These are phyloP conservation scores for Diachasmimorpha longicaudata DNA, from an alignment of 1,140 invertebrate genomes.

Conservation along the genomic window DNA sequence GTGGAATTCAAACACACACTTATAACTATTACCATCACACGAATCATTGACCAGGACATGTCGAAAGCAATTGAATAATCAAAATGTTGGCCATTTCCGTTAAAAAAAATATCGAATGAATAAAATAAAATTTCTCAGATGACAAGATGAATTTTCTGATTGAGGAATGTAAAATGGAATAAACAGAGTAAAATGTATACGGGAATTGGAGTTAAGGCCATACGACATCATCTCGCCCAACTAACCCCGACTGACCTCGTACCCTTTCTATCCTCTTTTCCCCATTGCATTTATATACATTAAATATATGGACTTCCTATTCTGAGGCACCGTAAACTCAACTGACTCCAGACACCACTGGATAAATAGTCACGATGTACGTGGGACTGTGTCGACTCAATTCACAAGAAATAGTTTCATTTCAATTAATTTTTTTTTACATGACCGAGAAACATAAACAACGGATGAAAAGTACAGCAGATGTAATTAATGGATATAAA, in stretches of 20 bases:
- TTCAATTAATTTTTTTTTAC: not conserved
- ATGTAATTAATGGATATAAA: too few relatives aligned
- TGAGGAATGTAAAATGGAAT: not conserved
- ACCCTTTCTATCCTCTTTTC: slow-evolving; percentile 10
- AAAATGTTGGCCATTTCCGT: too few relatives aligned
- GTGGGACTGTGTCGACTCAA: slow-evolving; percentile 20
- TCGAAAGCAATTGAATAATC: too few relatives aligned
- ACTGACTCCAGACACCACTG: not conserved
- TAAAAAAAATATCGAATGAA: too few relatives aligned
- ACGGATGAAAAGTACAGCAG: too few relatives aligned
- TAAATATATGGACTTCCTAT: not conserved
- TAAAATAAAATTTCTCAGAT: too few relatives aligned
- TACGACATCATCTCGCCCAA: not conserved
- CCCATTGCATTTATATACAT: slow-evolving; percentile 1
- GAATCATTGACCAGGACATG: not conserved
- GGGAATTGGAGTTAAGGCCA: not conserved
- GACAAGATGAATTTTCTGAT: not conserved
- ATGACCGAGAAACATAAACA: not conserved
- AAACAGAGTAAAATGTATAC: not conserved
- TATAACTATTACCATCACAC: not conserved
- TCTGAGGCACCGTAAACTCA: slow-evolving; percentile 13
- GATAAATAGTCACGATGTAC: slow-evolving; percentile 24
- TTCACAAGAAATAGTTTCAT: not conserved
- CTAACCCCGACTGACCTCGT: slow-evolving; percentile 19
- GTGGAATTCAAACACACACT: slow-evolving; percentile 28